Conservation (phyloP, 2,797 vertebrate species). For the Adrianichthys oophorus region DNA sequence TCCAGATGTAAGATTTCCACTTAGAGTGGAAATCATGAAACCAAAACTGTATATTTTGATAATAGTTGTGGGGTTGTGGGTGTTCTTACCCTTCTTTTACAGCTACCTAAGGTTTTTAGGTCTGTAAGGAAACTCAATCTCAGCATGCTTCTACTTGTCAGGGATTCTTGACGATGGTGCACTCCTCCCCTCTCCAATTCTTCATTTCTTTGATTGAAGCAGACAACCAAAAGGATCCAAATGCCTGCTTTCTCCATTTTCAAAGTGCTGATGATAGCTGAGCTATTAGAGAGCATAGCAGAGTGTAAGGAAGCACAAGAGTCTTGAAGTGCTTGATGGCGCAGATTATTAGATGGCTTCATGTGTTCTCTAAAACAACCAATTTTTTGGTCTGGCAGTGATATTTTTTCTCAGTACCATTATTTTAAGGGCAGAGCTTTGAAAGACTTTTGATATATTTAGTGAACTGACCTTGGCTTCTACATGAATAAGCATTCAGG, state of each 20-base stretch:
- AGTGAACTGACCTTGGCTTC: no score
- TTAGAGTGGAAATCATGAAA: slow-evolving; percentile 26
- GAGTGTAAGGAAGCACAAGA: slow-evolving; percentile 4
- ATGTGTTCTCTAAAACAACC: slow-evolving; percentile 1
- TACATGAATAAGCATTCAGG: no score
- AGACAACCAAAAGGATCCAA: slow-evolving; percentile 35
- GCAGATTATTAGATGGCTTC: slow-evolving; percentile 5
- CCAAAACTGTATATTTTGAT: slow-evolving; percentile 14
- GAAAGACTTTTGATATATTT: no score
- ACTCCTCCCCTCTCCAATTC: slow-evolving; percentile 32
- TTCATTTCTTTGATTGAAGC: slow-evolving; percentile 32
- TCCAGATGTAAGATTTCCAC: slow-evolving; percentile 11
- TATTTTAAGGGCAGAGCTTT: no score
- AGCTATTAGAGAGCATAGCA: slow-evolving; percentile 25
- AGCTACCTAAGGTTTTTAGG: slow-evolving; percentile 18
- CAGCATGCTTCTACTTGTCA: slow-evolving; percentile 15
- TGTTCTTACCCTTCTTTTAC: no score
- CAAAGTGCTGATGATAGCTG: slow-evolving; percentile 24
- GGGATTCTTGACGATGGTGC: slow-evolving; percentile 27
- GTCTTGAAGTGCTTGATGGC: slow-evolving; percentile 6
- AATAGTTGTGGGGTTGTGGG: no score
- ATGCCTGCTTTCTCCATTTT: slow-evolving; percentile 23
- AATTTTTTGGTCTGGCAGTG: not conserved
- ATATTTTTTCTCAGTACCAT: no score
- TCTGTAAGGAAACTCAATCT: slow-evolving; percentile 6